A percentile compares a stretch with the other conserved stretches of the same genome.
phyloP scores from a whole-genome alignment of 2,113 vertebrate species.

The Anas platyrhynchos region DNA sequence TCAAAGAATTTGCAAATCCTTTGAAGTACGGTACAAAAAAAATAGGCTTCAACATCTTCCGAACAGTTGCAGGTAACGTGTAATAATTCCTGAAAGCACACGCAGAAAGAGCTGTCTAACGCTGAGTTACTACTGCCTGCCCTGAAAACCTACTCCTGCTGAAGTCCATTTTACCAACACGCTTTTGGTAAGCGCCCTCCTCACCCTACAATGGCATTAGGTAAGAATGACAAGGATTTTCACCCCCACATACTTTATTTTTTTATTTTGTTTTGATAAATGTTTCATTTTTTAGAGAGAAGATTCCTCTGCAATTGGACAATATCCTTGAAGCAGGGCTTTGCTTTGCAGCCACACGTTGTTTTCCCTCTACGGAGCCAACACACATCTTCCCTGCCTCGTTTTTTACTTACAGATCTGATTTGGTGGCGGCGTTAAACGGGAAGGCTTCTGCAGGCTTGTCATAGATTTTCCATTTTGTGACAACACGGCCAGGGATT shows the following conservation, averaged over 20 bases:
- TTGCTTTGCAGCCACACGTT: neutral
- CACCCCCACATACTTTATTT: too few species aligned
- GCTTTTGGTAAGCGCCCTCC: neutral
- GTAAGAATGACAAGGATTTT: neutral
- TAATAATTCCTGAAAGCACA: conserved; percentile 25
- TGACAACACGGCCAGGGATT: neutral
- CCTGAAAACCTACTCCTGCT: neutral
- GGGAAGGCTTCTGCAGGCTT: neutral
- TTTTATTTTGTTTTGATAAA: neutral
- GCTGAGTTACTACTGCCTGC: neutral
- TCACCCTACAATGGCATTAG: neutral
- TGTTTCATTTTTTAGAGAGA: neutral
- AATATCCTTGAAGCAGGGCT: neutral
- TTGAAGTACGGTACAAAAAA: conserved; percentile 38
- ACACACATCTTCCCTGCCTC: neutral
- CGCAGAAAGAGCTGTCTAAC: neutral
- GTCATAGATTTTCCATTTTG: neutral
- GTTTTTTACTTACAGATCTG: neutral
- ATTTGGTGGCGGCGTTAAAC: neutral
- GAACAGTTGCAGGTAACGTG: conserved; percentile 1
- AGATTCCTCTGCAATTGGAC: neutral
- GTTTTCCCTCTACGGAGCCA: neutral
- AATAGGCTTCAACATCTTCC: neutral
- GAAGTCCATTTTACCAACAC: neutral
- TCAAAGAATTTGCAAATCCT: conserved; percentile 63